Evolutionary conservation across 2,113 vertebrate genomes (phyloP), one percentile per base, ranked within the genome.

Genomic region (Erythrocebus patas): DNA sequence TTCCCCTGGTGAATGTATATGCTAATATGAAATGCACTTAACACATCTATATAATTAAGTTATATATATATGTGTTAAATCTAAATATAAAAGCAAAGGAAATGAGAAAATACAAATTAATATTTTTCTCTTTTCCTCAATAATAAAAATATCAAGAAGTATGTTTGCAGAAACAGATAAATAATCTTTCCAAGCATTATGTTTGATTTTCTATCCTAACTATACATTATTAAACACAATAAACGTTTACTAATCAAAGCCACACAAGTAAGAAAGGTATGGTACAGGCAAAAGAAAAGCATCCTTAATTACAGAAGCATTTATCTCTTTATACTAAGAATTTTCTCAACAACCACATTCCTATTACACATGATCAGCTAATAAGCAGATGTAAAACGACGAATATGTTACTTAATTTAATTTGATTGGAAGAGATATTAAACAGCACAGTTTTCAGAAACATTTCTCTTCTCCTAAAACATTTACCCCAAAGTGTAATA

Each of bases 351-450:
- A 61, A 40, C 20, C 81, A 57, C 68, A 91, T 70, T 97, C 83
- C 86, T 89, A 88, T 88, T 86, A 98, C 89, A 96, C n/a, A 59
- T 93, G 13, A 97, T 97, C 91, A 97, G 52, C 78, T 91, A 89
- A 95, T 68, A 97, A 97, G 80, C 30, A 98, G 97, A 98, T 96
- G 83, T 89, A 94, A 97, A 98, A 86, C 66, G 96, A 92, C 93
- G 48, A 95, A 98, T 87, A 97, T 97, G 97, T 64, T 64, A 87
- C 43, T 97, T 95, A 45, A 98, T 97, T 96, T 98, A 96, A 98
- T 86, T 93, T 98, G 94, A 98, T 43, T 98, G 59, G 84, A 98
- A 98, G 9, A 66, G 57, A 90, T 94, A 97, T 27, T 96, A 95
- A 98, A 97, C 6, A 97, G 91, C 97, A 96, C 43, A 78, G 83